These are phyloP conservation scores for Oxyruncus cristatus DNA, from an alignment of 2,113 vertebrate genomes.

Conservation along the genomic window DNA sequence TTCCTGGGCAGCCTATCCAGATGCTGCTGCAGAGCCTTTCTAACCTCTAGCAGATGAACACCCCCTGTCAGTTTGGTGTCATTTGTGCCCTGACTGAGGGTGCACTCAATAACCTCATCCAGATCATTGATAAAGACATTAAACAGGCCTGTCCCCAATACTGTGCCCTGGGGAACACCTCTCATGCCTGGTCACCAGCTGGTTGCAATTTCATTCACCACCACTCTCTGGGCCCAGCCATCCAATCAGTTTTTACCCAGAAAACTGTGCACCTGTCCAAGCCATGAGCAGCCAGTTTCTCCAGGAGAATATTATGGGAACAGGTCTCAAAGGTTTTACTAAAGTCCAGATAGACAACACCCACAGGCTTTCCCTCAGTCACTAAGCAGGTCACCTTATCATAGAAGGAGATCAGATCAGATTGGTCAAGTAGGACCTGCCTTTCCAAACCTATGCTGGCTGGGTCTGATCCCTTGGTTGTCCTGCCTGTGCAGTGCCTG, in stretches of 20 bases:
- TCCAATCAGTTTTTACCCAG: not conserved
- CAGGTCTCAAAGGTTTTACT: not conserved
- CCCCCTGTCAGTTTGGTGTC: not conserved
- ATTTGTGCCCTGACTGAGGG: not conserved
- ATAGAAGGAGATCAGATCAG: not conserved
- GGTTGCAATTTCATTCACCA: not conserved
- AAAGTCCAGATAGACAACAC: not conserved
- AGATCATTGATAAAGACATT: not conserved
- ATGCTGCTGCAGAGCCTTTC: not conserved
- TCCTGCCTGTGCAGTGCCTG: not conserved
- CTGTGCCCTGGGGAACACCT: not conserved
- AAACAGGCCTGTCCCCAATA: not conserved
- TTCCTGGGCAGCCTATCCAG: not conserved
- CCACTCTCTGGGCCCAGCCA: not conserved
- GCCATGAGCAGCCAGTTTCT: not conserved
- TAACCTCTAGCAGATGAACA: not conserved
- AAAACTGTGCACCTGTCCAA: not conserved
- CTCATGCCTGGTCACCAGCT: not conserved
- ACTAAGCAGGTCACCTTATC: not conserved
- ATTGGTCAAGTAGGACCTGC: not conserved
- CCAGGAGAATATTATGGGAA: not conserved
- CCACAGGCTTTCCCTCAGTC: not conserved
- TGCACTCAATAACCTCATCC: not conserved
- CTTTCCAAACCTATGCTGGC: not conserved
- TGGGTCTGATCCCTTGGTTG: not conserved